A percentile compares a stretch with the other conserved stretches of the same genome.
Evolutionary conservation across 2,113 vertebrate genomes (phyloP).

Genomic region (Charadrius vociferus): DNA sequence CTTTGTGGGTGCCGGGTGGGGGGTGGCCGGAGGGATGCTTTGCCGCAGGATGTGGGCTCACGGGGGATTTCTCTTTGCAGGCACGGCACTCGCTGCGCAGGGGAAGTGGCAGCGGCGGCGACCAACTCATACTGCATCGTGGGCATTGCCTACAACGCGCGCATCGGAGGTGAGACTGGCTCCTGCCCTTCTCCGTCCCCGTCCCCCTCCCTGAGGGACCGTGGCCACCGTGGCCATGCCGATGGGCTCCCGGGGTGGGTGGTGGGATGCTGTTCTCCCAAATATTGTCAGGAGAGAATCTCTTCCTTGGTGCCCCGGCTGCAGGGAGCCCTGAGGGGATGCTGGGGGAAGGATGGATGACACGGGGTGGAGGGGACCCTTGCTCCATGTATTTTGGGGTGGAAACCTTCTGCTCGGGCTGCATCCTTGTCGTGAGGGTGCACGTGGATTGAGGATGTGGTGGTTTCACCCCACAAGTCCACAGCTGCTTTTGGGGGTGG

Average conservation of each 20-base stretch:
- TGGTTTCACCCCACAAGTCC: not conserved
- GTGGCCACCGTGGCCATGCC: rapidly evolving
- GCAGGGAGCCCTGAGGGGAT: no score
- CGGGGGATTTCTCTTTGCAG: constrained; percentile 49
- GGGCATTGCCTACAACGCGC: constrained; percentile 90
- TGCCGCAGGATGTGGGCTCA: rapidly evolving
- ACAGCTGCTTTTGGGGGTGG: not conserved
- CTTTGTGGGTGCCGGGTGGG: not conserved
- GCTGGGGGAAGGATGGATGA: not conserved
- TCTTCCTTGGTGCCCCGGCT: not conserved
- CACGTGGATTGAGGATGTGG: rapidly evolving
- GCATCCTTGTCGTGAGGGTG: rapidly evolving
- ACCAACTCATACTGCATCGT: constrained; percentile 93
- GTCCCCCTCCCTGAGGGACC: not conserved
- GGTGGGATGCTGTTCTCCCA: not conserved
- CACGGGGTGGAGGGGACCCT: rapidly evolving
- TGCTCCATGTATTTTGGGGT: not conserved
- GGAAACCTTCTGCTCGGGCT: not conserved
- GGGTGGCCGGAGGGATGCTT: not conserved
- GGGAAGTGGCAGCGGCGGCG: constrained; percentile 88
- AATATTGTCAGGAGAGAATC: not conserved
- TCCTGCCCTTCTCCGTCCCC: not conserved
- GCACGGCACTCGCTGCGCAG: constrained; percentile 91
- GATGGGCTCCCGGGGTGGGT: not conserved
- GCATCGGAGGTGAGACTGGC: constrained; percentile 85